Percentiles rank a stretch among this genome's conserved stretches.
phyloP scores from a whole-genome alignment of 2,113 vertebrate genomes.

The Microcebus lehilahytsara region DNA sequence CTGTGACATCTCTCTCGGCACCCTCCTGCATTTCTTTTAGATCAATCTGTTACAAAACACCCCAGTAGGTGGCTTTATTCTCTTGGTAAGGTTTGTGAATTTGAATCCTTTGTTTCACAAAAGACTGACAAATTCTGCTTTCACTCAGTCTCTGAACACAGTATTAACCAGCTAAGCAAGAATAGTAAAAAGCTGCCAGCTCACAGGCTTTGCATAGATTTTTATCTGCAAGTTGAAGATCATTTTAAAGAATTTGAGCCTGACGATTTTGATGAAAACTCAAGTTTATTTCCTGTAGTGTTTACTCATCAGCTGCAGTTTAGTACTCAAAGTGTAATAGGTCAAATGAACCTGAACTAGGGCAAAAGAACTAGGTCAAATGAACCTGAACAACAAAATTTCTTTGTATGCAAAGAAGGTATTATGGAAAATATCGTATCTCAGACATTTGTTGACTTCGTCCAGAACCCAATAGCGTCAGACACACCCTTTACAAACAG shows the following conservation, averaged over 20 bases:
- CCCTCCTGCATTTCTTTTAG: constrained; percentile 40
- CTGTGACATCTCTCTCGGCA: constrained; percentile 38
- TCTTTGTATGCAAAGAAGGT: not conserved
- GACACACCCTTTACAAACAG: not conserved
- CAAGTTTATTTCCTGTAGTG: constrained; percentile 2
- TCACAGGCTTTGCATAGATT: constrained; percentile 32
- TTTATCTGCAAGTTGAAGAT: constrained; percentile 5
- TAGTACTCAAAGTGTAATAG: not conserved
- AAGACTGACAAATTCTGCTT: constrained; percentile 47
- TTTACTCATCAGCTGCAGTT: not conserved
- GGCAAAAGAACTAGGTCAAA: not conserved
- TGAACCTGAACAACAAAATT: not conserved
- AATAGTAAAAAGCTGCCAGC: constrained; percentile 46
- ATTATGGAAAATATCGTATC: not conserved
- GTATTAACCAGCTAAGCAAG: constrained; percentile 47
- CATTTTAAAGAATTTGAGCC: constrained; percentile 35
- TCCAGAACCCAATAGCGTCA: not conserved
- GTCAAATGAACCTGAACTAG: not conserved
- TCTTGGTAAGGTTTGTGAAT: constrained; percentile 52
- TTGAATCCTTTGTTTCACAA: constrained; percentile 66
- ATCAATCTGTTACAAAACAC: constrained; percentile 46
- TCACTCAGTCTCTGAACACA: constrained; percentile 41
- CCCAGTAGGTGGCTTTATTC: constrained; percentile 35
- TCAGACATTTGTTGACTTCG: not conserved
- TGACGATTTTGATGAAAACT: not conserved